Base-by-base conservation (phyloP, 2,888 invertebrate genomes). In the Eupithecia subfuscata region DNA sequence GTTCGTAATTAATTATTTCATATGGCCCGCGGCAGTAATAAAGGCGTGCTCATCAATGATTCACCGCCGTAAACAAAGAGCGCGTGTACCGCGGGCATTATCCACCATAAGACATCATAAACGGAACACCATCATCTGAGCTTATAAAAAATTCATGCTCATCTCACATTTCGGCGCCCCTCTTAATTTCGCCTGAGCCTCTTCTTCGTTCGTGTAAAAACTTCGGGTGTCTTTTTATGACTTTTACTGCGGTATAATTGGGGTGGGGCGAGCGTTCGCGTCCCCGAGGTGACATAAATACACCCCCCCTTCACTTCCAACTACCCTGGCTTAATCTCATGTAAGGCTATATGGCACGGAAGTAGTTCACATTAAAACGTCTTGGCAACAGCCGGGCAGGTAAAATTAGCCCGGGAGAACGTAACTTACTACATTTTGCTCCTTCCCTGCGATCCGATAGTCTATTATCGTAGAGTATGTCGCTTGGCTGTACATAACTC, bases 221-320 rank as follows among this genome's bases (percentile, higher is more conserved):
- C 95, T 95, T 95, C 93, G 95, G 94, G 94, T 94, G 94, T 93
- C 94, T 95, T 94, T 95, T 95, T 95, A 95, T 95, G 95, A 94
- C 95, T 95, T 94, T 95, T 95, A 95, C 94, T 95, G 94, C 94
- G 94, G 94, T 94, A 95, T 95, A 95, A 95, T 95, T 95, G 95
- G 94, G 94, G 92, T 92, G 94, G 95, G 93, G 93, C 90, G 93
- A 92, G 91, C 89, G 90, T 87, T 89, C 84, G 89, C 89, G 93
- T 95, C 94, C 95, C 95, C 86, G 91, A 95, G 95, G 95, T 94
- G 94, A 94, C 94, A 95, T 95, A 95, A 95, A 94, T 94, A 93
- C 92, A 88, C 91, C 91, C 92, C 65, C 92, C 87, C 74, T 89
- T 85, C 83, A 82, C 86, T 86, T 86, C 87, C 89, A 87, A 90